These are phyloP conservation scores for Leptobrachium ailaonicum DNA, from an alignment of 2,113 vertebrate genomes.

Conservation along the genomic window DNA sequence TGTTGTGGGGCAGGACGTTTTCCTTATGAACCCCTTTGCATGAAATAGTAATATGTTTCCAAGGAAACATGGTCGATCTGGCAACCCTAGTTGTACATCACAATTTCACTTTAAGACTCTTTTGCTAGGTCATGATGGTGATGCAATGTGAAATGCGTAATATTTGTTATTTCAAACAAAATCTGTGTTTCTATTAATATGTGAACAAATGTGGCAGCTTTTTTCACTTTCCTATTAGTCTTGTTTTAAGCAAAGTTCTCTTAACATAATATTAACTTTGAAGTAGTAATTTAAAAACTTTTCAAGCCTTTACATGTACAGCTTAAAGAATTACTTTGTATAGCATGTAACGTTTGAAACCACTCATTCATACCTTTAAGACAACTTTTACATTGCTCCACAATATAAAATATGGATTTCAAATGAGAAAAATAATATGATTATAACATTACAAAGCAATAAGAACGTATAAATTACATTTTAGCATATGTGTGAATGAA, in stretches of 20 bases:
- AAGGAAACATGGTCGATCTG: too few species aligned
- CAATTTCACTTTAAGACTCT: too few species aligned
- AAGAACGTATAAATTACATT: slow-evolving; percentile 44
- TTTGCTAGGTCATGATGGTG: too few species aligned
- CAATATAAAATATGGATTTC: slow-evolving; percentile 23
- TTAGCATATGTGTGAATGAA: slow-evolving; percentile 33
- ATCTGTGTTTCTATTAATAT: not conserved
- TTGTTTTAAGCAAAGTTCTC: not conserved
- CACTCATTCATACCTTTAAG: not conserved
- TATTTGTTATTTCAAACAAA: not conserved
- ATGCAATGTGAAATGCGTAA: too few species aligned
- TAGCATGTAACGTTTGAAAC: slow-evolving; percentile 25
- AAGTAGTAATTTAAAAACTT: slow-evolving; percentile 12
- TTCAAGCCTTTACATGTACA: not conserved
- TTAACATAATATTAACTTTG: not conserved
- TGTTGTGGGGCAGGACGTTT: too few species aligned
- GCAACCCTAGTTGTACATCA: too few species aligned
- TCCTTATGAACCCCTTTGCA: too few species aligned
- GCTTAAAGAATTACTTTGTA: not conserved
- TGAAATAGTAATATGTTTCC: too few species aligned
- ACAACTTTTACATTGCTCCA: slow-evolving; percentile 13
- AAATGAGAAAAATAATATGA: slow-evolving; percentile 34
- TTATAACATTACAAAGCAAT: slow-evolving; percentile 39
- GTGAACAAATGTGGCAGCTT: not conserved
- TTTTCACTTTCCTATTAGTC: not conserved